A percentile compares a stretch with the other conserved stretches of the same genome.
These are phyloP conservation scores for Ailuropoda melanoleuca DNA, from an alignment of 2,113 vertebrate species.

Conservation along the genomic window DNA sequence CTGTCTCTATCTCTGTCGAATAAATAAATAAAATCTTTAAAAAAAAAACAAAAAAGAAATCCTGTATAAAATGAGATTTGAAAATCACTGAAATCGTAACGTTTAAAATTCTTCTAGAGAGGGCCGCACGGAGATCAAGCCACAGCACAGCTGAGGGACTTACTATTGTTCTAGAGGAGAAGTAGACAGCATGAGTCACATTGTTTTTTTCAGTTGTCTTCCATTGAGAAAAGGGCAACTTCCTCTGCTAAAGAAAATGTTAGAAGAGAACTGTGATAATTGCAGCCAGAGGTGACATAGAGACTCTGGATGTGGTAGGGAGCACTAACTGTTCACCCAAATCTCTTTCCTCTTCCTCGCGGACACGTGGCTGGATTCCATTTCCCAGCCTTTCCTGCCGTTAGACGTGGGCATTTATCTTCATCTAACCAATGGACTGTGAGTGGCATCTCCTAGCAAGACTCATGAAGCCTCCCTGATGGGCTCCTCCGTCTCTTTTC, in stretches of 20 bases:
- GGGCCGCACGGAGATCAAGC: background rate
- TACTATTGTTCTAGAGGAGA: background rate
- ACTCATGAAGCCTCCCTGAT: background rate
- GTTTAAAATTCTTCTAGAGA: background rate
- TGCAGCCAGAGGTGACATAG: background rate
- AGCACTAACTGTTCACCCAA: background rate
- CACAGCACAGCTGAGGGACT: background rate
- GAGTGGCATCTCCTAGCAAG: background rate
- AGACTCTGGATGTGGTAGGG: background rate
- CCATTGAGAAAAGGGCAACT: constrained; percentile 21
- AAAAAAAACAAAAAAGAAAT: no score
- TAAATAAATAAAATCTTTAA: no score
- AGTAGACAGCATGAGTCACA: background rate
- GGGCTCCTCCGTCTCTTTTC: background rate
- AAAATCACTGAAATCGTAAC: background rate
- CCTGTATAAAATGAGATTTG: background rate
- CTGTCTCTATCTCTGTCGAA: no score
- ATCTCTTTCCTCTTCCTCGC: background rate
- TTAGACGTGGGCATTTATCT: background rate
- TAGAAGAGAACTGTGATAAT: constrained; percentile 14
- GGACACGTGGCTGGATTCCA: background rate
- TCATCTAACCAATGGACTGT: background rate
- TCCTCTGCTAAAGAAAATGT: background rate
- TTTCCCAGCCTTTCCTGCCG: background rate
- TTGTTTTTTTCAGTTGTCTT: constrained; percentile 20